Evolutionary conservation across 2,113 vertebrate genomes (phyloP).

Genomic region (Pomatostomus ruficeps): DNA sequence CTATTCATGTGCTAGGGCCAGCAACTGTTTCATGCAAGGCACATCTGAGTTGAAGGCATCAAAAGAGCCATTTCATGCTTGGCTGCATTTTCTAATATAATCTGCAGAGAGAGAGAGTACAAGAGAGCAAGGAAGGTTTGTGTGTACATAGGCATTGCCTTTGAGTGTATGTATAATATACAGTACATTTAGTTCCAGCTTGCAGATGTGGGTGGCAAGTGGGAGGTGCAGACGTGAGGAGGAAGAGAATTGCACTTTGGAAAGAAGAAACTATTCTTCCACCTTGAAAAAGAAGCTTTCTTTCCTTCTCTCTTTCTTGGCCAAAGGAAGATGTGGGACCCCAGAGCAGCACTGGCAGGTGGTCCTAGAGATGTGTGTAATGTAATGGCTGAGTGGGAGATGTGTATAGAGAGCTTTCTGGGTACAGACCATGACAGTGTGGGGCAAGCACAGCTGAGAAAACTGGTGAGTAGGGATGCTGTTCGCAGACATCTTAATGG

Average conservation of each 20-base stretch:
- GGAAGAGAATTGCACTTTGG: neutral
- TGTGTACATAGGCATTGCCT: neutral
- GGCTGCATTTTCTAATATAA: constrained; percentile 73
- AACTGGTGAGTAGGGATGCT: neutral
- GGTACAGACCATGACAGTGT: neutral
- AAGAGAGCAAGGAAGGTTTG: neutral
- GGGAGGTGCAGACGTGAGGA: neutral
- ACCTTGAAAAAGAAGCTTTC: neutral
- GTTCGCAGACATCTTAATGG: neutral
- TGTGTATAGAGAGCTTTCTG: neutral
- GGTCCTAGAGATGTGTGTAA: neutral
- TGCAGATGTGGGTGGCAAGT: constrained; percentile 41
- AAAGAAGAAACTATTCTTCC: neutral
- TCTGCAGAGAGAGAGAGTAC: neutral
- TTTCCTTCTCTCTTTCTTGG: neutral
- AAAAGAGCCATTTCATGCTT: constrained; percentile 77
- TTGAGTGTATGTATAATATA: constrained; percentile 28
- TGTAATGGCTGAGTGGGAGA: neutral
- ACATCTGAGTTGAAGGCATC: constrained; percentile 62
- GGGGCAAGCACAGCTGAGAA: neutral
- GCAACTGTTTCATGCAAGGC: constrained; percentile 49
- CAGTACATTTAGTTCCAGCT: constrained; percentile 45
- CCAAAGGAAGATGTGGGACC: neutral
- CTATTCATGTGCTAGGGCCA: neutral
- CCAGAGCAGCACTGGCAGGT: neutral